These are phyloP conservation scores for Lycopodina hypogea DNA, from an alignment of 37 sponge, comb jelly and placozoan species.

Conservation along the genomic window DNA sequence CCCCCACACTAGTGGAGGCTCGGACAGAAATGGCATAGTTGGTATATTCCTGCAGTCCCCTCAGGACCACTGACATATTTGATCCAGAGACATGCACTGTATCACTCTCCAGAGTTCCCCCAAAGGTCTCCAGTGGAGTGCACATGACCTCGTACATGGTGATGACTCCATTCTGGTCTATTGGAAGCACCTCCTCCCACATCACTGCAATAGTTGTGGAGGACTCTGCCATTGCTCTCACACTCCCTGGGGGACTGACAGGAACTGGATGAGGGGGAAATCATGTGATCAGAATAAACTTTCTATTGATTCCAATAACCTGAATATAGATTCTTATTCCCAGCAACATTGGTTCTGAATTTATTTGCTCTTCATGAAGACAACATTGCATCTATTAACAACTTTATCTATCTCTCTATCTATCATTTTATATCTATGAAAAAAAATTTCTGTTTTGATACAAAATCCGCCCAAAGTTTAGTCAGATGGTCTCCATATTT, in stretches of 20 bases:
- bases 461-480: too few species aligned
- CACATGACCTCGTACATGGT: slow-evolving; percentile 27
- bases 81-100: neutral
- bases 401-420: too few species aligned
- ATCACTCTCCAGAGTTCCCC: neutral
- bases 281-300: neutral
- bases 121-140: slow-evolving; percentile 13
- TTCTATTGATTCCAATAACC: neutral
- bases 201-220: slow-evolving; percentile 20
- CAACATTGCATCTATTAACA: too few species aligned
- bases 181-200: slow-evolving; percentile 5
- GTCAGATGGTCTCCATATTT: too few species aligned
- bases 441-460: too few species aligned
- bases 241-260: slow-evolving; percentile 20
- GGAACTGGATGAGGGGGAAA: slow-evolving; percentile 15
- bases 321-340: too few species aligned
- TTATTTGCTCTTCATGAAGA: too few species aligned
- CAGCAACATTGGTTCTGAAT: too few species aligned
- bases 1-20: too few species aligned
- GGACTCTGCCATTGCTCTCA: neutral
- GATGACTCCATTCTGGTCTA: slow-evolving; percentile 35
- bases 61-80: neutral
- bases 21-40: slow-evolving; percentile 15
- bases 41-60: slow-evolving; percentile 18
- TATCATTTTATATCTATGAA: too few species aligned